Conservation (phyloP, 2,113 vertebrate species). For the Chunga burmeisteri region DNA sequence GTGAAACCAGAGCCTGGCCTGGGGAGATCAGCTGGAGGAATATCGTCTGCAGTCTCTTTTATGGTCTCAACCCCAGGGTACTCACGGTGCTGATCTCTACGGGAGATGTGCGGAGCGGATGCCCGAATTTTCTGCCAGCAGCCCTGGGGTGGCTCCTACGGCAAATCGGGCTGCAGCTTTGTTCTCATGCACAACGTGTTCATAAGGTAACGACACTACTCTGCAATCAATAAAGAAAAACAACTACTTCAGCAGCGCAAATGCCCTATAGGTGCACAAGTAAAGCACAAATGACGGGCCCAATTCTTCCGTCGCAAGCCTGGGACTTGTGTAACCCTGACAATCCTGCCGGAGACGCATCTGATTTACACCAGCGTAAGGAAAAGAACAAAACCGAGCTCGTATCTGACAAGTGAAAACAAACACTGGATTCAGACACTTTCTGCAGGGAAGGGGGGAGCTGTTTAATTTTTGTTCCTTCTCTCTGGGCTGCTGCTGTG, state of each 20-base stretch:
- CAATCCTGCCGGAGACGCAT: not conserved
- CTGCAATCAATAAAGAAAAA: not conserved
- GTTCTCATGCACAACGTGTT: rapidly evolving
- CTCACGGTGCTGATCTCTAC: rapidly evolving
- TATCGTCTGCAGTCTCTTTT: not conserved
- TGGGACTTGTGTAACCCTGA: not conserved
- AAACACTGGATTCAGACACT: conserved; percentile 33
- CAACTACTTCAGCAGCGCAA: rapidly evolving
- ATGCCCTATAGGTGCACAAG: not conserved
- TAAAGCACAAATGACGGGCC: not conserved
- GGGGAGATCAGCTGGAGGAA: not conserved
- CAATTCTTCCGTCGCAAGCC: not conserved
- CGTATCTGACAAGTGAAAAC: conserved; percentile 41
- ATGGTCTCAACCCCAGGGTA: not conserved
- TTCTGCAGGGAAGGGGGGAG: not conserved
- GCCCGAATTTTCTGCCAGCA: not conserved
- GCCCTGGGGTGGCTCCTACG: not conserved
- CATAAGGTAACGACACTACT: rapidly evolving
- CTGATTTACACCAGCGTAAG: not conserved
- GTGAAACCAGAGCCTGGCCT: not conserved
- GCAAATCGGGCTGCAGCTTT: rapidly evolving
- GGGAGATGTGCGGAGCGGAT: rapidly evolving
- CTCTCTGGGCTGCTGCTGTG: conserved; percentile 42
- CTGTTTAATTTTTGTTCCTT: conserved; percentile 20
- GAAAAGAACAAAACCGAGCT: not conserved